These are phyloP conservation scores for Malaclemys terrapin DNA, from an alignment of 2,113 vertebrate species.

Conservation along the genomic window DNA sequence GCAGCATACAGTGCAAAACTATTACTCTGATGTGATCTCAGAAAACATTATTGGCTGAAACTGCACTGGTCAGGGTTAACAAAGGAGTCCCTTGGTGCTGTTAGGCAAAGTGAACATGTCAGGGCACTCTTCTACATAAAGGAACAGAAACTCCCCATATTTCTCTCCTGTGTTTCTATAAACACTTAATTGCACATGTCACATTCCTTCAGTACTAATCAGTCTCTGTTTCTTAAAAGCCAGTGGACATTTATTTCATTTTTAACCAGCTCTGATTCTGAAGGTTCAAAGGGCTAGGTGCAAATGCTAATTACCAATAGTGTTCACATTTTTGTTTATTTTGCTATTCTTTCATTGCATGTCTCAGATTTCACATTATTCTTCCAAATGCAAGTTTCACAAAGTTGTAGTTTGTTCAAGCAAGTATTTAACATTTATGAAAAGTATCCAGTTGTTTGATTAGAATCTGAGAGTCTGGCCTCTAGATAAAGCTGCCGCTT, in stretches of 20 bases:
- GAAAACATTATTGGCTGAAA: too few species aligned
- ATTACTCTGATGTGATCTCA: too few species aligned
- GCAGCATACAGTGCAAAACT: too few species aligned
- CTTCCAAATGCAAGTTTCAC: not conserved
- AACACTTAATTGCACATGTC: not conserved
- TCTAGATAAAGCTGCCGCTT: not conserved
- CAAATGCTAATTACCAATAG: not conserved
- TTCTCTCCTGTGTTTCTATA: not conserved
- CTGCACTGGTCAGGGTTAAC: too few species aligned
- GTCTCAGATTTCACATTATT: not conserved
- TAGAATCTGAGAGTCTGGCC: not conserved
- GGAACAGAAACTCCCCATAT: not conserved
- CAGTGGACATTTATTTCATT: not conserved
- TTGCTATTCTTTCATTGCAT: not conserved
- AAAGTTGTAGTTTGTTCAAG: not conserved
- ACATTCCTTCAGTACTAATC: not conserved
- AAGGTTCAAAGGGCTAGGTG: not conserved
- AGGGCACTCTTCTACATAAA: not conserved
- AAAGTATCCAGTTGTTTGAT: not conserved
- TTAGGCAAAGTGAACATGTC: not conserved
- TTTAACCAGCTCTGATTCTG: not conserved
- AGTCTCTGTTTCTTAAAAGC: not conserved
- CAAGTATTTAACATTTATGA: not conserved
- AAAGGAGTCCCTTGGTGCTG: too few species aligned
- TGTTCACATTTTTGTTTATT: too few species aligned